phyloP scores from a whole-genome alignment of 23 tunicate species.

The Diplosoma virens region DNA sequence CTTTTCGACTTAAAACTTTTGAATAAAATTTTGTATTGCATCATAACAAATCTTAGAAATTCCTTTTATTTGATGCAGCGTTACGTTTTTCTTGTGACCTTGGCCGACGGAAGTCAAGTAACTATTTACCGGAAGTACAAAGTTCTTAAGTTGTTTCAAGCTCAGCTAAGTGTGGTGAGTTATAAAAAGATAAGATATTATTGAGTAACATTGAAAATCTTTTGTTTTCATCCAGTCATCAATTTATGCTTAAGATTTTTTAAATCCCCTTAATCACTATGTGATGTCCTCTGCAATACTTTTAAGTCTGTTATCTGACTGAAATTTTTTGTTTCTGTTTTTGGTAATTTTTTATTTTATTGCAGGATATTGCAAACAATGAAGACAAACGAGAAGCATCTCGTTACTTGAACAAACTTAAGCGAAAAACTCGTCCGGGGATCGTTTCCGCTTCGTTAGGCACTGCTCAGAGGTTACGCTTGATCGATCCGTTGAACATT shows the following conservation, averaged over 20 bases:
- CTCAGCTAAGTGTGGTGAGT: not conserved
- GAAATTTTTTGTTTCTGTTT: too few relatives aligned
- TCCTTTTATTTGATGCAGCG: constrained; percentile 2
- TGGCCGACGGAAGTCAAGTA: not conserved
- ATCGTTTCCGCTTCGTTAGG: not conserved
- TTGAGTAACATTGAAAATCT: not conserved
- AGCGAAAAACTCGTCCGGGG: constrained; percentile 2
- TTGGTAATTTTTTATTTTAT: not conserved
- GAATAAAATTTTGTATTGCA: too few relatives aligned
- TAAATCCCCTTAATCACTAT: too few relatives aligned
- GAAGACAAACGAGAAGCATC: not conserved
- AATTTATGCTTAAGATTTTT: too few relatives aligned
- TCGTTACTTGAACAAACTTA: not conserved
- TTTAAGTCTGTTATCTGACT: too few relatives aligned
- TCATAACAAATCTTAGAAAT: too few relatives aligned
- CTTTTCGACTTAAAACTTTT: not conserved
- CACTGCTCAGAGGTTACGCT: not conserved
- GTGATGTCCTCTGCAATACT: too few relatives aligned
- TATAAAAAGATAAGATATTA: not conserved
- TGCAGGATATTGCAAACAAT: not conserved
- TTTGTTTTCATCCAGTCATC: not conserved
- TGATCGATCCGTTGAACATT: constrained; percentile 33
- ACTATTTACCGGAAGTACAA: constrained; percentile 5
- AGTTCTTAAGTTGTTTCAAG: not conserved
- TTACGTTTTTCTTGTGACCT: constrained; percentile 6